Evolutionary conservation across 2,113 vertebrate species (phyloP), one percentile per base, ranked within the genome.

Genomic region (Ascaphus truei): DNA sequence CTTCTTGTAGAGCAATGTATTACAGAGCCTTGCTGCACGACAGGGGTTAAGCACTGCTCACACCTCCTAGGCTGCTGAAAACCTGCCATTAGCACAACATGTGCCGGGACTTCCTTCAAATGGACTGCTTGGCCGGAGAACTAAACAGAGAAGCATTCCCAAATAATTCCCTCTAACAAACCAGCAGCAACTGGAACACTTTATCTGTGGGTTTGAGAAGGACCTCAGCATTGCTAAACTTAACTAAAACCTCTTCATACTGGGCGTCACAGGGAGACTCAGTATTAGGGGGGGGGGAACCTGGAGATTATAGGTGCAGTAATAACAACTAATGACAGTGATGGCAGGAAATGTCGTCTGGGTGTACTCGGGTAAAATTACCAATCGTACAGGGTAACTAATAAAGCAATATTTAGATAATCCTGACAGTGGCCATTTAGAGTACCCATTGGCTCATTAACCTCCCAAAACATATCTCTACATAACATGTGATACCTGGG

Each of bases 111-210:
- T 66, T 59, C 43, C 55, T 69, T 51, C 31, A 60, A 69, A 69
- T 69, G 66, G 66, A 59, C 55, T 60, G 43, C 43, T 69, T 69
- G 66, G 66, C 66, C 26, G 5, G 56, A 59, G 55, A 69, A 69
- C 66, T 59, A 69, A 69, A 56, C 64, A 36, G 31, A 69, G 60
- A 50, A 39, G 55, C 43, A 60, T 51, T 60, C 55, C 43, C 55
- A 69, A 59, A 69, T 60, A 69, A 45, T 50, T 58, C 37, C 41
- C 13, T 18, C 55, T 50, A 20, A 47, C 59, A 68, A 69, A 37
- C 43, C 43, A 48, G 41, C 30, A 60, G 66, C 66, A 69, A 69
- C 55, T 69, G 66, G 55, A 69, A 59, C 66, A 60, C 55, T 69
- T 69, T 60, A 69, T 51, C 55, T 59, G 43, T 50, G 55, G 52